These are phyloP conservation scores for Puffinus mauretanicus DNA, from an alignment of 2,113 vertebrate genomes.

Conservation along the genomic window DNA sequence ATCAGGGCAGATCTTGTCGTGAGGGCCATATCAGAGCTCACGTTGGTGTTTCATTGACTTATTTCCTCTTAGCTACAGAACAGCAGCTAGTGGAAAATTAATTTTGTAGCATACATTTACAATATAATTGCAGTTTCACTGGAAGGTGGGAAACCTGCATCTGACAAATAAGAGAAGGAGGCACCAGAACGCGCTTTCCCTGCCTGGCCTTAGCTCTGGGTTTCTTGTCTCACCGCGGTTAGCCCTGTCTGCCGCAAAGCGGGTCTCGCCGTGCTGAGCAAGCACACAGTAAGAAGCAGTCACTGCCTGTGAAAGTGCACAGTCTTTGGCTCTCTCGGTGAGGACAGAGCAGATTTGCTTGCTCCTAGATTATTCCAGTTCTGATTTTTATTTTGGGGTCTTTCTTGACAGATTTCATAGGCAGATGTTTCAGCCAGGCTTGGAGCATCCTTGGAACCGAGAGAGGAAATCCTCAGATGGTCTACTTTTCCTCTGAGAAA, in stretches of 20 bases:
- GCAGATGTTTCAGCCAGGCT: neutral
- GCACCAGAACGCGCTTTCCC: neutral
- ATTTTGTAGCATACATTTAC: conserved; percentile 4
- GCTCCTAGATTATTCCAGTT: neutral
- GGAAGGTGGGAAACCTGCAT: neutral
- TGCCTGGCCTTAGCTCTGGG: neutral
- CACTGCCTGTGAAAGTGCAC: neutral
- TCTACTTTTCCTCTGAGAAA: conserved; percentile 1
- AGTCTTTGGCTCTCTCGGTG: neutral
- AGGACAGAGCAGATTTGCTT: neutral
- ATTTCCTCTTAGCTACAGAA: neutral
- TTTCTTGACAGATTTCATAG: neutral
- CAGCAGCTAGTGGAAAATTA: conserved; percentile 7
- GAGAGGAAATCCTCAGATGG: neutral
- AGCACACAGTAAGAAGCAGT: neutral
- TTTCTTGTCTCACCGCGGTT: neutral
- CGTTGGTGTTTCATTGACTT: neutral
- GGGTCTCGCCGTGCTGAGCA: rapidly evolving
- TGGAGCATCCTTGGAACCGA: neutral
- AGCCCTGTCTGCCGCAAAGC: neutral
- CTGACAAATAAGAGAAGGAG: neutral
- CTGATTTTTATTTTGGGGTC: neutral
- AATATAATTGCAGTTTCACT: conserved; percentile 29
- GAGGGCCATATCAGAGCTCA: neutral
- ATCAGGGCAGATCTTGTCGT: neutral